Base-by-base conservation (phyloP, 2,113 vertebrate species). In the Cromileptes altivelis region DNA sequence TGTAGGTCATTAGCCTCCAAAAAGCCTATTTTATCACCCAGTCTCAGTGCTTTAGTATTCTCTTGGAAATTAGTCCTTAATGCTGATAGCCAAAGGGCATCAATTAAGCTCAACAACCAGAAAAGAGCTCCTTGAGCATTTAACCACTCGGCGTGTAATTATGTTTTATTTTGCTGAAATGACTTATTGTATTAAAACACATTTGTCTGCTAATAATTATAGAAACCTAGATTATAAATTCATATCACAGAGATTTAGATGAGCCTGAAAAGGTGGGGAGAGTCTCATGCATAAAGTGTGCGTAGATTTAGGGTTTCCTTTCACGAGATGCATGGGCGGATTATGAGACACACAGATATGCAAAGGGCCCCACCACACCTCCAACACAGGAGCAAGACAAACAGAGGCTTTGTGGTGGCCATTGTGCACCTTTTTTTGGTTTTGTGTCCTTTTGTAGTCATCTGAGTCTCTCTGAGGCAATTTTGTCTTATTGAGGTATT, bases 71-170 rank as follows among this genome's bases (percentile, higher is more conserved):
- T 5, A 56, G 68, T 72, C 62, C 19, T 63, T 64, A 82, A 58
- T 85, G 83, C 56, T 85, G 53, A 90, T 75, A 85, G 90, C 91
- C 75, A 78, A 82, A 78, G 84, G 92, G 86, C 75, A 79, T 82
- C 75, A 88, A 91, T 91, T 92, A 92, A 80, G 55, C 65, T 86
- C 30, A 82, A 88, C 88, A 91, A 75, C 79, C 52, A 85, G 75
- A 85, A 88, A 85, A 84, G 63, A 85, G 65, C 65, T 90, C 72
- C 71, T 85, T 68, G 8, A 81, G 83, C 85, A 64, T 87, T 75
- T 85, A 88, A 71, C 79, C 75, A 91, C 75, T 72, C 81, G 56
- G 74, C 57, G 65, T 90, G 81, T 79, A 85, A 92, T 91, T 89
- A 81, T 76, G 52, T 84, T 86, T 85, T 79, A 88, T 88, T 92